These are phyloP conservation scores for Pheucticus melanocephalus DNA, from an alignment of 2,113 vertebrate genomes.

Conservation along the genomic window DNA sequence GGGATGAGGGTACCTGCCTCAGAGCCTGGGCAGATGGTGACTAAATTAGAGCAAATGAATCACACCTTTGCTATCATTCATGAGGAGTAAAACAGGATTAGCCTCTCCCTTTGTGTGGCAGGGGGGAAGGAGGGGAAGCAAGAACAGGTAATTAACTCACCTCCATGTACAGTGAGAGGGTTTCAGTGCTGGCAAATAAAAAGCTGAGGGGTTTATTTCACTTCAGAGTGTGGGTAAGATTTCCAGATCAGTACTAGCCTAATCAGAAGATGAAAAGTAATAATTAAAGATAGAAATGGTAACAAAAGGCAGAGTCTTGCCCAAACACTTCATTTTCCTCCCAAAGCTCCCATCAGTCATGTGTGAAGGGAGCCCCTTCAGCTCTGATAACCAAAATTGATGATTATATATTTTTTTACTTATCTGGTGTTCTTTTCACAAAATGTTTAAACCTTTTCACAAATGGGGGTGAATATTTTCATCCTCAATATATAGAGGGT, in stretches of 20 bases:
- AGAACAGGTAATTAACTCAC: background rate
- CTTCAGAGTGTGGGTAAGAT: background rate
- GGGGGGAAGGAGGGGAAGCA: background rate
- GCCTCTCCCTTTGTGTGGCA: background rate
- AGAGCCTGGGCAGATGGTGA: slow-evolving; percentile 38
- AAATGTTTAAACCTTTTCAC: background rate
- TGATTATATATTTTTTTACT: background rate
- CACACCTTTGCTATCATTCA: background rate
- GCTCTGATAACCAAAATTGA: background rate
- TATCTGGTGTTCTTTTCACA: background rate
- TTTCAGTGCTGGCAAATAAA: background rate
- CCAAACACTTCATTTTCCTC: background rate
- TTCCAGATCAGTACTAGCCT: background rate
- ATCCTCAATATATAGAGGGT: accelerated
- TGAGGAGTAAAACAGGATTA: background rate
- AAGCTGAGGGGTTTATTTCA: slow-evolving; percentile 2
- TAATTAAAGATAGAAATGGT: background rate
- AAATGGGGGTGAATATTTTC: background rate
- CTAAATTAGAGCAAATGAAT: slow-evolving; percentile 47
- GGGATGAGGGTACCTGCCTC: background rate
- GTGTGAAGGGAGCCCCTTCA: background rate
- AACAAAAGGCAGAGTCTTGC: background rate
- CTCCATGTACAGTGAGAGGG: background rate
- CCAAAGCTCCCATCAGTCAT: background rate
- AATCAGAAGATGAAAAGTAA: background rate